Conservation (phyloP, 2,113 vertebrate species). For the Pomatostomus ruficeps region DNA sequence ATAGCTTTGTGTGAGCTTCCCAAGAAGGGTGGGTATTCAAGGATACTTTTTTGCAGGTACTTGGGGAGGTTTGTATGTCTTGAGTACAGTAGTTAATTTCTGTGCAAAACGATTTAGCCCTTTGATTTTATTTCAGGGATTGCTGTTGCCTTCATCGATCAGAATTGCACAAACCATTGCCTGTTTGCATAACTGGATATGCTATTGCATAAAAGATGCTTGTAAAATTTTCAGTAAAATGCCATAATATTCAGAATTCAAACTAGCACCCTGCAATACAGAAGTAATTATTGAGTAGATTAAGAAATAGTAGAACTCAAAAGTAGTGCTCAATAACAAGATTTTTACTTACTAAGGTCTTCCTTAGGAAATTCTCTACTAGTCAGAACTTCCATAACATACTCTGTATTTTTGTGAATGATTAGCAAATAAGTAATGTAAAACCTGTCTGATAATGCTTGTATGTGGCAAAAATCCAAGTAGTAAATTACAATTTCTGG, state of each 20-base stretch:
- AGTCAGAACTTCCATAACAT: neutral
- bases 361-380: neutral
- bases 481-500: neutral
- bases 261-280: neutral
- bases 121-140: neutral
- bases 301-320: neutral
- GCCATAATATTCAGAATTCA: neutral
- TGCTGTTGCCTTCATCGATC: neutral
- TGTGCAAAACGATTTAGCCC: neutral
- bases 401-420: neutral
- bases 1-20: neutral
- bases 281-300: neutral
- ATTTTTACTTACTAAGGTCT: neutral
- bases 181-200: neutral
- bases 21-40: neutral
- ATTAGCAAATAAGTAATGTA: neutral
- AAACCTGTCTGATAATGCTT: neutral
- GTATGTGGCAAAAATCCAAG: neutral
- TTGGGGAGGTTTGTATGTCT: neutral
- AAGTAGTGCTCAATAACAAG: neutral
- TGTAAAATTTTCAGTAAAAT: neutral
- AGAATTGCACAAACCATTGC: neutral
- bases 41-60: neutral
- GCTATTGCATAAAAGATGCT: neutral
- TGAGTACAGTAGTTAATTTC: neutral